Conservation (phyloP, 2,113 vertebrate species). For the Herpailurus yagouaroundi region DNA sequence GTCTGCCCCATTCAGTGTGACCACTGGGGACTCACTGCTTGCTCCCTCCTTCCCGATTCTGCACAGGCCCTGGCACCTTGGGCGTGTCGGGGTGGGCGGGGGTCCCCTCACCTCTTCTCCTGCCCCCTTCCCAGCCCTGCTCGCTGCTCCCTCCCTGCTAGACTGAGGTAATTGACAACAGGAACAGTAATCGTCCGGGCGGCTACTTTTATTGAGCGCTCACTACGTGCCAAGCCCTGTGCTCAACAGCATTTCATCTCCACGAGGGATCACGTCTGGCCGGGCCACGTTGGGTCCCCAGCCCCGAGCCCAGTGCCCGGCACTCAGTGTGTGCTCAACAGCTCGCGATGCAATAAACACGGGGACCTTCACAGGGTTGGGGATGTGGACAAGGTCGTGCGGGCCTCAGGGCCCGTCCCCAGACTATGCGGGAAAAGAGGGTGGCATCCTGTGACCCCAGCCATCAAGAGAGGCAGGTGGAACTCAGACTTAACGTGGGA, state of each 20-base stretch:
- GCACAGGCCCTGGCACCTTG: neutral
- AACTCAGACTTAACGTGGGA: neutral
- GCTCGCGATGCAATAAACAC: neutral
- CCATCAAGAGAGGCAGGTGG: neutral
- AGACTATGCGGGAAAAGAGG: neutral
- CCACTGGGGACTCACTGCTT: rapidly evolving
- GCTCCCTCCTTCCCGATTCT: neutral
- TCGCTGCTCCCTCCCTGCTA: neutral
- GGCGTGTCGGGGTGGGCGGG: too few relatives aligned
- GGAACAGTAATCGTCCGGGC: neutral
- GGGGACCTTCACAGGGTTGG: neutral
- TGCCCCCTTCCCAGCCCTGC: neutral
- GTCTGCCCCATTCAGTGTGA: neutral
- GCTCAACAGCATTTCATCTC: neutral
- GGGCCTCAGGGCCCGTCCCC: neutral
- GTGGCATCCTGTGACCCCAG: neutral
- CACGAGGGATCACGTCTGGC: neutral
- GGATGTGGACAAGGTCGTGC: rapidly evolving
- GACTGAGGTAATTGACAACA: neutral
- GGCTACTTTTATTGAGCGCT: neutral
- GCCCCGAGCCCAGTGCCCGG: neutral
- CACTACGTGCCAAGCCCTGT: neutral
- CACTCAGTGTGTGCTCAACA: neutral
- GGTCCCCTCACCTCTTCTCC: neutral
- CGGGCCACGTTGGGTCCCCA: neutral